A percentile compares a stretch with the other conserved stretches of the same genome.
Evolutionary conservation across 2,113 vertebrate species (phyloP).

Genomic region (Campylomormyrus numenius): DNA sequence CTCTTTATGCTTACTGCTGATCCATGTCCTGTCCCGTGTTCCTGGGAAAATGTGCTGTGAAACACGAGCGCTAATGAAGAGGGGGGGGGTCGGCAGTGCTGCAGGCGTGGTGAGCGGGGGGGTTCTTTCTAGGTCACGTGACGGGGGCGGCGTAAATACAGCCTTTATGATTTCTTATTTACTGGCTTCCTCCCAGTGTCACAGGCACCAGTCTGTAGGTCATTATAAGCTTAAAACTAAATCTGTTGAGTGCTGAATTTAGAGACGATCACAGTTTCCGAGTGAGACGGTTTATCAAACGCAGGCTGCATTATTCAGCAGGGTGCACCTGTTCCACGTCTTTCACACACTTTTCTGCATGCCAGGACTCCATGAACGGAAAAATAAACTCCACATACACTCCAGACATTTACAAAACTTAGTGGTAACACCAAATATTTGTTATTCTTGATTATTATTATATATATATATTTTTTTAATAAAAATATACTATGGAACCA

Average conservation of each 20-base stretch:
- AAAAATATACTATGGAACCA: conserved; percentile 31
- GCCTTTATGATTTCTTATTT: not conserved
- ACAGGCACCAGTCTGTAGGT: not conserved
- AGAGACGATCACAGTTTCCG: not conserved
- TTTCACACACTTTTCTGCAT: not conserved
- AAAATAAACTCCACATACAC: not conserved
- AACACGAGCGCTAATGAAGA: not conserved
- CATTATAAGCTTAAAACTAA: not conserved
- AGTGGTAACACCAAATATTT: conserved; percentile 8
- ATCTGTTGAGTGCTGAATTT: not conserved
- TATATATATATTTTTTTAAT: conserved; percentile 13
- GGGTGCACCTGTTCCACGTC: not conserved
- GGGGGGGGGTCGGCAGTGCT: not conserved
- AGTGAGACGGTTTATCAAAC: not conserved
- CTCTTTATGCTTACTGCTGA: not conserved
- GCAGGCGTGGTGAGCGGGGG: not conserved
- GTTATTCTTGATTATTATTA: not conserved
- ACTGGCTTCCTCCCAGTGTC: not conserved
- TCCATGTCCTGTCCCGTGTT: not conserved
- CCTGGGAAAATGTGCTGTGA: not conserved
- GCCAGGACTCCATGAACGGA: not conserved
- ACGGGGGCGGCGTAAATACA: not conserved
- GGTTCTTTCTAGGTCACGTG: not conserved
- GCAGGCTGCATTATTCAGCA: not conserved
- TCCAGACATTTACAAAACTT: not conserved